These are phyloP conservation scores for Darwinula stevensoni DNA, from an alignment of 2,888 invertebrate genomes.

Conservation along the genomic window DNA sequence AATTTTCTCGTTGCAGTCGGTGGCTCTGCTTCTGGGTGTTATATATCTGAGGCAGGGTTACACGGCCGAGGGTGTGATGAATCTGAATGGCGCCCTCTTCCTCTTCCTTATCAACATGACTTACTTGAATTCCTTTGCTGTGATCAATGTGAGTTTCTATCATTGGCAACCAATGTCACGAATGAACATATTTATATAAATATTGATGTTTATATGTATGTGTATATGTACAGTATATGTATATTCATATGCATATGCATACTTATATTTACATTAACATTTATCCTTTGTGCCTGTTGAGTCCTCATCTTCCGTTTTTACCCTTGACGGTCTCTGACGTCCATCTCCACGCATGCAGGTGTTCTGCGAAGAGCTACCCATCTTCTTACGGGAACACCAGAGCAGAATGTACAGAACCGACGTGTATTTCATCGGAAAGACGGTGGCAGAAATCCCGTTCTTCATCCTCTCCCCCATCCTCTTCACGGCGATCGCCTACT, in stretches of 20 bases:
- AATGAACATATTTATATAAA: too few relatives aligned
- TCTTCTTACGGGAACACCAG: conserved; percentile 59
- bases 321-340: too few relatives aligned
- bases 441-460: conserved; percentile 57
- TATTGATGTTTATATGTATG: too few relatives aligned
- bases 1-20: conserved; percentile 33
- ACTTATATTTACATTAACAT: too few relatives aligned
- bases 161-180: too few relatives aligned
- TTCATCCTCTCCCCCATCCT: conserved; percentile 51
- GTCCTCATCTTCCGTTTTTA: too few relatives aligned
- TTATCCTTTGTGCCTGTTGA: too few relatives aligned
- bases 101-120: conserved; percentile 73
- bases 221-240: too few relatives aligned
- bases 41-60: conserved; percentile 55
- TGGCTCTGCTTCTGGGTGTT: conserved; percentile 53
- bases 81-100: conserved; percentile 73
- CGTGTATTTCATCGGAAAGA: conserved; percentile 70
- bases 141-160: conserved; percentile 61
- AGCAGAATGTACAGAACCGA: conserved; percentile 73
- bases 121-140: conserved; percentile 79
- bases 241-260: too few relatives aligned
- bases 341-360: conserved; percentile 77
- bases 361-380: conserved; percentile 59
- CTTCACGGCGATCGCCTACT: conserved; percentile 56
- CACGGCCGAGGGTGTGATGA: conserved; percentile 47